A percentile compares a stretch with the other conserved stretches of the same genome.
Evolutionary conservation across 2,113 vertebrate genomes (phyloP).

Genomic region (Mus musculus): DNA sequence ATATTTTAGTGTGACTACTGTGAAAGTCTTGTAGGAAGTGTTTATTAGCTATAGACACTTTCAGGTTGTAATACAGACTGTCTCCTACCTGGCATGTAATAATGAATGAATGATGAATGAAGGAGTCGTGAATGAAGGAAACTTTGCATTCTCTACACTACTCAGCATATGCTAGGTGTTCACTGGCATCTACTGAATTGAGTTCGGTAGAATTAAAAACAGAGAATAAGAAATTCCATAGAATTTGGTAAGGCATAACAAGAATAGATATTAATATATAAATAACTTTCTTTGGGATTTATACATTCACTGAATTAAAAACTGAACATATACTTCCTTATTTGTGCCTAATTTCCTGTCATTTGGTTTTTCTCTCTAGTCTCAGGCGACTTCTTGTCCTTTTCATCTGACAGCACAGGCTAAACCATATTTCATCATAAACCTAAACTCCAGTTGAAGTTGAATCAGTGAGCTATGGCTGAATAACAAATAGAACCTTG

Average conservation of each 20-base stretch:
- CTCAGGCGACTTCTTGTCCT: not conserved
- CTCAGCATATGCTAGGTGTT: not conserved
- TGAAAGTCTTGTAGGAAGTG: not conserved
- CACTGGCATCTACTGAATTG: slow-evolving; percentile 10
- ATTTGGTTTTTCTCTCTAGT: not conserved
- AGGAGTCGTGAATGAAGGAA: not conserved
- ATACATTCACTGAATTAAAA: not conserved
- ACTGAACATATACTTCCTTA: not conserved
- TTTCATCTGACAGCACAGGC: not conserved
- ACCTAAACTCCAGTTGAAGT: not conserved
- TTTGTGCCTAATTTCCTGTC: not conserved
- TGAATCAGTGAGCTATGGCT: slow-evolving; percentile 1
- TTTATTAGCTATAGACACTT: not conserved
- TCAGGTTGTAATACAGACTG: not conserved
- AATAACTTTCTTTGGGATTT: slow-evolving; percentile 25
- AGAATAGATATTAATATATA: slow-evolving; percentile 33
- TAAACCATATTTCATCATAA: not conserved
- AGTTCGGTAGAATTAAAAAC: not conserved
- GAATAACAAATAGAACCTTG: slow-evolving; percentile 5
- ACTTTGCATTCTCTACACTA: slow-evolving; percentile 20
- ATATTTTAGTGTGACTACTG: not conserved
- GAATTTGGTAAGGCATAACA: slow-evolving; percentile 15
- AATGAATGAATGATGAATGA: not conserved
- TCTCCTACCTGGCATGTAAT: not conserved
- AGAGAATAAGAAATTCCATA: not conserved